Conservation (phyloP, 2,797 vertebrate genomes). For the Rhodeus uyekii region DNA sequence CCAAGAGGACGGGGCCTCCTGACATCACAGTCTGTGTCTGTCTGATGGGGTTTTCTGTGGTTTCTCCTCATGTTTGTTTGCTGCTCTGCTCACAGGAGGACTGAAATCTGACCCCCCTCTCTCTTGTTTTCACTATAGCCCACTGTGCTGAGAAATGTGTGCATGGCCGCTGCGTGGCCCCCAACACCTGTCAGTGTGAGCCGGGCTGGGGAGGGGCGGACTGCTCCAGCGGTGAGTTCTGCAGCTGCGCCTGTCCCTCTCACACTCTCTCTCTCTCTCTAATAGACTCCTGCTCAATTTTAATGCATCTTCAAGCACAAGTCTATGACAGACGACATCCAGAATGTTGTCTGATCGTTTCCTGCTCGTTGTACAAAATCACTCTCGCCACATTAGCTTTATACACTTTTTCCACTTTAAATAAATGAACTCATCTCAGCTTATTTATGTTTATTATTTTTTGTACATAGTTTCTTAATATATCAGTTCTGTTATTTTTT, state of each 20-base stretch:
- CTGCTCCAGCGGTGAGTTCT: constrained; percentile 96
- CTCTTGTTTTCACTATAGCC: constrained; percentile 77
- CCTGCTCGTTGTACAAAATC: background rate
- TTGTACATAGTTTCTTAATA: background rate
- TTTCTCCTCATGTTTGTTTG: constrained; percentile 45
- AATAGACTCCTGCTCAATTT: too few relatives aligned
- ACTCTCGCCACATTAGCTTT: background rate
- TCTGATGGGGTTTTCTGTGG: constrained; percentile 1
- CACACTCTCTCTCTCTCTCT: background rate
- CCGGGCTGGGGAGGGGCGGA: constrained; percentile 96
- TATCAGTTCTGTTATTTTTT: background rate
- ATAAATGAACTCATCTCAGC: background rate
- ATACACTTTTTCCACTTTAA: background rate
- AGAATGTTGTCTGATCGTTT: background rate
- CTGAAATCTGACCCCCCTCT: constrained; percentile 62
- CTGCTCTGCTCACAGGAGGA: constrained; percentile 42
- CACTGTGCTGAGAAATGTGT: constrained; percentile 93
- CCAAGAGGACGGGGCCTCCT: background rate
- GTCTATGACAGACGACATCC: background rate
- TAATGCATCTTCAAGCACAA: background rate
- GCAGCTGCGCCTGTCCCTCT: constrained; percentile 82
- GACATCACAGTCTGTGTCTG: background rate
- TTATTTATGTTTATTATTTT: background rate
- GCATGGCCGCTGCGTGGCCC: constrained; percentile 93
- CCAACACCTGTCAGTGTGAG: constrained; percentile 99